A percentile compares a stretch with the other conserved stretches of the same genome.
Evolutionary conservation across 2,888 invertebrate genomes (phyloP).

Genomic region (Lithophane leautieri): DNA sequence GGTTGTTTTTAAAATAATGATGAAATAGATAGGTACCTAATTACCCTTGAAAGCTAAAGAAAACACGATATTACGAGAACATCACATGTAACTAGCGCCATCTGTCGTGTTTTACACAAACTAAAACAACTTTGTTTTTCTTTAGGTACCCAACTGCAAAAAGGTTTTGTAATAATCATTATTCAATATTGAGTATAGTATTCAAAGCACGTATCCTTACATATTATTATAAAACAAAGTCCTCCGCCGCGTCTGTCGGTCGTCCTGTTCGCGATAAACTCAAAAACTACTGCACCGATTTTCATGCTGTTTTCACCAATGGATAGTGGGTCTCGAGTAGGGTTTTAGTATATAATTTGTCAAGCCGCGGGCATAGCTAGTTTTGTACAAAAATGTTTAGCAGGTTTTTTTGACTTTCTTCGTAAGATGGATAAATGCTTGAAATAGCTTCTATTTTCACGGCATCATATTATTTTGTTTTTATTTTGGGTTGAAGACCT

Average conservation of each 20-base stretch:
- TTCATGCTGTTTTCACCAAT: too few species aligned
- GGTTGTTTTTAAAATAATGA: not conserved
- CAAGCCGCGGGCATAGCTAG: too few species aligned
- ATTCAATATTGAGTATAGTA: not conserved
- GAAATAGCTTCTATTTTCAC: not conserved
- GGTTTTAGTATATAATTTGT: too few species aligned
- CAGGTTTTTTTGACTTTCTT: not conserved
- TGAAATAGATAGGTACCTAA: not conserved
- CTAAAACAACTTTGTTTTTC: not conserved
- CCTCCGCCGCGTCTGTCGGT: too few species aligned
- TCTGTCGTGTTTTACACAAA: slow-evolving; percentile 29
- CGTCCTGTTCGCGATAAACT: too few species aligned
- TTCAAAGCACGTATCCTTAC: too few species aligned
- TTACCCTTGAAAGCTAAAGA: too few species aligned
- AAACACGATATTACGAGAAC: not conserved
- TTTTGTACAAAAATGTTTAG: too few species aligned
- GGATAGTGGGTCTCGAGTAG: too few species aligned
- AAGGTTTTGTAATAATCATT: too few species aligned
- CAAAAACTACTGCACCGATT: too few species aligned
- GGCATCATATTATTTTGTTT: not conserved
- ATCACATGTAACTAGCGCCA: slow-evolving; percentile 24
- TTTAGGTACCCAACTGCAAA: not conserved
- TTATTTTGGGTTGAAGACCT: not conserved
- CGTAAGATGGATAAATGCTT: not conserved
- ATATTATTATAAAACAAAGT: too few species aligned